Base-by-base conservation (phyloP, 2,888 invertebrate genomes). In the Arge pagana region DNA sequence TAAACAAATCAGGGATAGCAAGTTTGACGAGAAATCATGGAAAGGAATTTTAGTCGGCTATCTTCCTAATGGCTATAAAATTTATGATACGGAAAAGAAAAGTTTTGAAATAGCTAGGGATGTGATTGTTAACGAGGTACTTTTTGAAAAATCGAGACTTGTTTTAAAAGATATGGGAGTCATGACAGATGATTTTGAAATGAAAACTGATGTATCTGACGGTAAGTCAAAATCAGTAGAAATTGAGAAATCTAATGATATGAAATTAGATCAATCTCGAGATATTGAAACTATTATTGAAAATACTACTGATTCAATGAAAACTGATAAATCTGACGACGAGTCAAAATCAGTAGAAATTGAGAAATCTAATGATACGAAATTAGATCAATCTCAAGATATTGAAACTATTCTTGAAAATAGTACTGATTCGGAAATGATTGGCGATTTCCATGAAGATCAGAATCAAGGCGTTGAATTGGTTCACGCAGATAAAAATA, bases 11-110 rank as follows among this genome's bases (percentile, higher is more conserved):
- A 19, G 36, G 10, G 40, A 28, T 21, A 39, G 45, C 30, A 56
- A 54, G 39, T 54, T 58, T 39, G 55, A 58, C 36, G 11, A 41
- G 24, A 41, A 21, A 36, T 52, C 52, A n/a, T 3, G 19, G 6
- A 51, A 54, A 40, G 48, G 54, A 7, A 54, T 51, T 21, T 16
- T 48, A 4, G 30, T 48, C 28, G 56, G 59, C 8, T 58, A 51
- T 37, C 56, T 49, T 19, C 36, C 24, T 37, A 56, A 52, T 48
- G 56, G 54, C 10, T 54, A 54, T 24, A 54, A 51, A 51, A 24
- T 54, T 11, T 33, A 31, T 21, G 37, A 48, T 30, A 8, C 37
- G 1, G 48, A 51, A 23, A 35, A 19, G 19, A 35, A 40, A 26
- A 39, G 48, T 11, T 52, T 49, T 31, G 23, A 49, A 1, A 48